Conservation (phyloP, 2,113 vertebrate species). For the Lamprologus callipterus region DNA sequence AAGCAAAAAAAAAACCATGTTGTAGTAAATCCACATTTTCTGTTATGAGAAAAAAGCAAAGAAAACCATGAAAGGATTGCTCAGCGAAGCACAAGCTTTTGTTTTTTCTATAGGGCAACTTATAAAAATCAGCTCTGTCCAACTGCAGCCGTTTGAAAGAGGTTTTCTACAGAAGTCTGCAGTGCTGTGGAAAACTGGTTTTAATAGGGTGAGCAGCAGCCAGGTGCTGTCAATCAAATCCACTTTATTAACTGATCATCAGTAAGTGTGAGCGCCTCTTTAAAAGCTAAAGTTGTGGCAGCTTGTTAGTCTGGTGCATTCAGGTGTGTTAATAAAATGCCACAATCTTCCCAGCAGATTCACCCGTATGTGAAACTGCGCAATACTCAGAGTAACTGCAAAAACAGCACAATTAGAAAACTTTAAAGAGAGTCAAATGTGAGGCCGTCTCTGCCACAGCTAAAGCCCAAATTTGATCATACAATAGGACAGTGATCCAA, state of each 20-base stretch:
- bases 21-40: not conserved
- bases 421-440: not conserved
- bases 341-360: not conserved
- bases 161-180: not conserved
- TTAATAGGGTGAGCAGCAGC: not conserved
- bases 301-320: not conserved
- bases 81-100: not conserved
- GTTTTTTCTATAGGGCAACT: not conserved
- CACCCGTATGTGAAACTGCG: fast-evolving
- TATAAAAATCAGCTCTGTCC: not conserved
- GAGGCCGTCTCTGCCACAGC: not conserved
- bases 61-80: not conserved
- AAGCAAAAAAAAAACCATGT: not conserved
- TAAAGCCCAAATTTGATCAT: not conserved
- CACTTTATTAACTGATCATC: not conserved
- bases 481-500: not conserved
- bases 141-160: not conserved
- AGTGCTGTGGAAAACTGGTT: not conserved
- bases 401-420: not conserved
- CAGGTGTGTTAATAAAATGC: not conserved
- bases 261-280: not conserved
- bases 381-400: not conserved
- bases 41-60: not conserved
- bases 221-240: not conserved
- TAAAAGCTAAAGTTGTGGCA: not conserved